Conservation (phyloP, 2,113 vertebrate species). For the Oncorhynchus keta region DNA sequence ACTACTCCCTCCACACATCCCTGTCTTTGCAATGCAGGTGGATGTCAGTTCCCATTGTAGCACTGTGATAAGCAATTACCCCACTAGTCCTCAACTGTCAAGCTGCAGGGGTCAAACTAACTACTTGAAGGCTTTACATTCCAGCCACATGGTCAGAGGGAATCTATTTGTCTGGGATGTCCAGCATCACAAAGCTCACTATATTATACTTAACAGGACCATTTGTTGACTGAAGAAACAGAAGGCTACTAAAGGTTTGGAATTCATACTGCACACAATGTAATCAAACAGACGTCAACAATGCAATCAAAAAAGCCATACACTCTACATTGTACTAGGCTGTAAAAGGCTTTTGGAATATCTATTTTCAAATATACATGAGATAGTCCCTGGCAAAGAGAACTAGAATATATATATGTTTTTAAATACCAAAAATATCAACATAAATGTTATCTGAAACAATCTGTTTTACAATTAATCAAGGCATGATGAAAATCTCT, state of each 20-base stretch:
- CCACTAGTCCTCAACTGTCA: constrained; percentile 2
- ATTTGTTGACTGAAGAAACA: not conserved
- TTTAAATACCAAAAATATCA: too few relatives aligned
- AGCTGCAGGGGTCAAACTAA: not conserved
- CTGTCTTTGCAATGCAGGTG: not conserved
- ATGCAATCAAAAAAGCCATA: too few relatives aligned
- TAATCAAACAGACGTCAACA: too few relatives aligned
- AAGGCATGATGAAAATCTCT: too few relatives aligned
- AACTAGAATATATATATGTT: too few relatives aligned
- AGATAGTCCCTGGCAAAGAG: too few relatives aligned
- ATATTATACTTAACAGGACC: not conserved
- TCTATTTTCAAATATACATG: too few relatives aligned
- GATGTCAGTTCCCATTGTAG: constrained; percentile 13
- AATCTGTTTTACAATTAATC: too few relatives aligned
- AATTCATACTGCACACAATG: not conserved
- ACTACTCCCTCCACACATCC: not conserved
- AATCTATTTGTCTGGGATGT: not conserved
- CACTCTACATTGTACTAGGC: too few relatives aligned
- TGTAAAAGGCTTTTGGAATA: too few relatives aligned
- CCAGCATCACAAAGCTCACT: not conserved
- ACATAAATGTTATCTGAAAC: too few relatives aligned
- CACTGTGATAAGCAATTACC: constrained; percentile 8
- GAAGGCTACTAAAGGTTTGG: too few relatives aligned
- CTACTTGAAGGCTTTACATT: not conserved
- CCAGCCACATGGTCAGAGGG: not conserved